Conservation (phyloP, 2,888 invertebrate genomes). For the Gryllus longicercus region DNA sequence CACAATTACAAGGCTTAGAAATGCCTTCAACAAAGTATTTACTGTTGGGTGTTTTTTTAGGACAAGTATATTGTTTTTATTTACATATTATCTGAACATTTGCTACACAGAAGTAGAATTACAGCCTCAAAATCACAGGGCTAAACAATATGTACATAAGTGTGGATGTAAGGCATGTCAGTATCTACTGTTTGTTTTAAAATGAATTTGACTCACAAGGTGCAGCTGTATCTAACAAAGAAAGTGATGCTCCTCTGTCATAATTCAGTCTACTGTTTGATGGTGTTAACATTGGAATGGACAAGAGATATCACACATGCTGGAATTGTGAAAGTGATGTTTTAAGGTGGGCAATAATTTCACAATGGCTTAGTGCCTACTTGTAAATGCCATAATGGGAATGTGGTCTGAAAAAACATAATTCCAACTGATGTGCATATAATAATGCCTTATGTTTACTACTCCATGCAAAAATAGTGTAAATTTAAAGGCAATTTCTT, state of each 20-base stretch:
- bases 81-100: not conserved
- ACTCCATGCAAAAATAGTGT: slow-evolving; percentile 17
- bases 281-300: not conserved
- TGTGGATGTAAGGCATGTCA: not conserved
- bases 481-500: slow-evolving; percentile 18
- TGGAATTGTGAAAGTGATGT: not conserved
- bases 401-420: not conserved
- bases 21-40: not conserved
- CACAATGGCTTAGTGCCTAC: not conserved
- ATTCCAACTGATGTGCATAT: slow-evolving; percentile 1
- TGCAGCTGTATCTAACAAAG: slow-evolving; percentile 11
- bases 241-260: not conserved
- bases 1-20: slow-evolving; percentile 11
- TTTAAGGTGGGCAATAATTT: not conserved
- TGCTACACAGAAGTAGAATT: not conserved
- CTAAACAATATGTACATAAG: not conserved
- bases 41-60: not conserved
- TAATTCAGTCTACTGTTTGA: not conserved
- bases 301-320: slow-evolving; percentile 1
- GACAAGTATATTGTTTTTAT: not conserved
- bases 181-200: not conserved
- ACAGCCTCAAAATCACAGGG: slow-evolving; percentile 5
- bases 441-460: slow-evolving; percentile 17
- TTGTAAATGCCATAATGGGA: not conserved
- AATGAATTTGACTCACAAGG: not conserved